These are phyloP conservation scores for Atopsyche davidsoni DNA, from an alignment of 1,140 invertebrate genomes.

Conservation along the genomic window DNA sequence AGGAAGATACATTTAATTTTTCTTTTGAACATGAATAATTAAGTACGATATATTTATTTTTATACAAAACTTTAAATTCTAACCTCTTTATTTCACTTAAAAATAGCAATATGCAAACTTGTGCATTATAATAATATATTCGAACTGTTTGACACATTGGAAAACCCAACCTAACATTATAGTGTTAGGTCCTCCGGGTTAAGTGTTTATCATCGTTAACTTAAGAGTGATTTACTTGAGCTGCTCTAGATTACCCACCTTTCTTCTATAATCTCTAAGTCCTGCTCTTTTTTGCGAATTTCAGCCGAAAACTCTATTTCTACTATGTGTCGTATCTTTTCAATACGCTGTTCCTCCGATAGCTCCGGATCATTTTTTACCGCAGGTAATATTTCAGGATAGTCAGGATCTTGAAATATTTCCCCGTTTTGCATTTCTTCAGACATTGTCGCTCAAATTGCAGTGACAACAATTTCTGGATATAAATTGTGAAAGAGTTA, in stretches of 20 bases:
- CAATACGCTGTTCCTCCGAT: slow-evolving; percentile 4
- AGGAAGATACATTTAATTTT: no score
- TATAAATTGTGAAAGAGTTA: no score
- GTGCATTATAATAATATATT: slow-evolving; percentile 3
- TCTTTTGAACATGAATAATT: no score
- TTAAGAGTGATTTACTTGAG: slow-evolving; percentile 12
- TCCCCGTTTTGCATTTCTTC: no score
- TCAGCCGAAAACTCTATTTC: slow-evolving; percentile 42
- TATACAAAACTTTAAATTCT: no score
- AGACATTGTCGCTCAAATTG: no score
- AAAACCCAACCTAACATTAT: neutral
- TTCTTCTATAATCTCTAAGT: slow-evolving; percentile 41
- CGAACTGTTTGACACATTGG: slow-evolving; percentile 4
- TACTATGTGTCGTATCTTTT: slow-evolving; percentile 29
- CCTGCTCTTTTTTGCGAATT: slow-evolving; percentile 38
- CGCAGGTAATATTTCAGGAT: slow-evolving; percentile 1
- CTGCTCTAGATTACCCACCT: slow-evolving; percentile 33
- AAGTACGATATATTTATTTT: no score
- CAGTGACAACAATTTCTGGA: no score
- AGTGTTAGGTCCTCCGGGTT: neutral
- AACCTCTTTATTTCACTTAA: neutral
- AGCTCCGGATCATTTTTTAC: neutral
- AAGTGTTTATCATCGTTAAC: slow-evolving; percentile 1
- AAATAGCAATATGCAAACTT: neutral
- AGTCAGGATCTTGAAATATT: slow-evolving; percentile 12